These are phyloP conservation scores for Aphidius gifuensis DNA, from an alignment of 1,140 invertebrate genomes.

Conservation along the genomic window DNA sequence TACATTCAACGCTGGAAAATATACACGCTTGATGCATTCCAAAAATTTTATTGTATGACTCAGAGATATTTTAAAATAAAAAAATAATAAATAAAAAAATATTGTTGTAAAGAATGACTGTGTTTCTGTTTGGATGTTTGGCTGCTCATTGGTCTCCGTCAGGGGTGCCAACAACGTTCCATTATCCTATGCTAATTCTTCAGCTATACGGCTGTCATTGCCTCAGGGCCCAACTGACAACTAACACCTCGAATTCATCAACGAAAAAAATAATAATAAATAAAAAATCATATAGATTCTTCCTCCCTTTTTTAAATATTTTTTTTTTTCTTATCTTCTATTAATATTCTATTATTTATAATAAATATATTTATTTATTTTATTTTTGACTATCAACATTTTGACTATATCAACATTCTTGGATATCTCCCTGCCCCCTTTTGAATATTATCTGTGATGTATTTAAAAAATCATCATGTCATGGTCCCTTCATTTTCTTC, in stretches of 20 bases:
- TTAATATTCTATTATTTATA: neutral
- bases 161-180: conserved; percentile 31
- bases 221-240: conserved; percentile 49
- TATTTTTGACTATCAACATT: no score
- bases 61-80: no score
- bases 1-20: no score
- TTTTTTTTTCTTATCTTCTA: neutral
- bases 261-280: conserved; percentile 22
- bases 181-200: conserved; percentile 57
- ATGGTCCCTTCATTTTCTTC: conserved; percentile 56
- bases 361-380: no score
- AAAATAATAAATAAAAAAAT: no score
- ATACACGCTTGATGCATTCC: no score
- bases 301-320: conserved; percentile 34
- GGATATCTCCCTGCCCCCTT: neutral
- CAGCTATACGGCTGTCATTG: conserved; percentile 50
- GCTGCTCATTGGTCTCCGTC: conserved; percentile 42
- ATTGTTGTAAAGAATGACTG: conserved; percentile 30
- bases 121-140: conserved; percentile 37
- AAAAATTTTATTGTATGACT: no score
- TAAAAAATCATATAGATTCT: conserved; percentile 41
- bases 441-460: conserved; percentile 28
- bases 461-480: conserved; percentile 53
- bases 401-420: no score
- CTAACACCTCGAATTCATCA: conserved; percentile 48